Evolutionary conservation across 1,140 invertebrate genomes (phyloP).

Genomic region (Myzus persicae): DNA sequence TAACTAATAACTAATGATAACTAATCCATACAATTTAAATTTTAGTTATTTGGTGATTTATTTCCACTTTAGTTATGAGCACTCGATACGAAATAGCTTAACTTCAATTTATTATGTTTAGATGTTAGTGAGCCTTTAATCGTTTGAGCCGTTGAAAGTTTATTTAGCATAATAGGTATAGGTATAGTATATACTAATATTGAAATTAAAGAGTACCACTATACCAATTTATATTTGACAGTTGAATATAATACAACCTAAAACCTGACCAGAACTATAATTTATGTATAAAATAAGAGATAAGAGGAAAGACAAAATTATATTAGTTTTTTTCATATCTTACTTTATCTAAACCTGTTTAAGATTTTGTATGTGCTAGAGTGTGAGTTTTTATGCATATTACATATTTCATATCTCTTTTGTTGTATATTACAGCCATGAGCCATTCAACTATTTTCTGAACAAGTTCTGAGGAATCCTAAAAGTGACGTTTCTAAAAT

Average conservation of each 20-base stretch:
- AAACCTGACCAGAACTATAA: not conserved
- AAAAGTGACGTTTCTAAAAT: not conserved
- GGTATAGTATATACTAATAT: no score
- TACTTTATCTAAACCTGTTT: not conserved
- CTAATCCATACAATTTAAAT: not conserved
- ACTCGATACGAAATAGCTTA: not conserved
- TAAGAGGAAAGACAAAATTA: not conserved
- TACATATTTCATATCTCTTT: no score
- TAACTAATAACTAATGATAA: not conserved
- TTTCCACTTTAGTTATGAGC: not conserved
- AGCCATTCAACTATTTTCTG: not conserved
- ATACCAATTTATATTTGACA: not conserved
- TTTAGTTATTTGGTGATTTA: not conserved
- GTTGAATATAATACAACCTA: not conserved
- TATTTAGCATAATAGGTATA: not conserved
- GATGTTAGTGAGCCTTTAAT: not conserved
- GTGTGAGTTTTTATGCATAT: not conserved
- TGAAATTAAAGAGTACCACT: not conserved
- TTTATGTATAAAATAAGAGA: not conserved
- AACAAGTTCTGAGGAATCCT: not conserved
- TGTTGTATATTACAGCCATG: not conserved
- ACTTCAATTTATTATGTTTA: not conserved
- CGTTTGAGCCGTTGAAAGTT: not conserved
- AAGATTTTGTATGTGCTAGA: not conserved
- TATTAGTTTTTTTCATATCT: not conserved